These are phyloP conservation scores for Quadroppia sp. DNA, from an alignment of 2,888 invertebrate genomes.

Conservation along the genomic window DNA sequence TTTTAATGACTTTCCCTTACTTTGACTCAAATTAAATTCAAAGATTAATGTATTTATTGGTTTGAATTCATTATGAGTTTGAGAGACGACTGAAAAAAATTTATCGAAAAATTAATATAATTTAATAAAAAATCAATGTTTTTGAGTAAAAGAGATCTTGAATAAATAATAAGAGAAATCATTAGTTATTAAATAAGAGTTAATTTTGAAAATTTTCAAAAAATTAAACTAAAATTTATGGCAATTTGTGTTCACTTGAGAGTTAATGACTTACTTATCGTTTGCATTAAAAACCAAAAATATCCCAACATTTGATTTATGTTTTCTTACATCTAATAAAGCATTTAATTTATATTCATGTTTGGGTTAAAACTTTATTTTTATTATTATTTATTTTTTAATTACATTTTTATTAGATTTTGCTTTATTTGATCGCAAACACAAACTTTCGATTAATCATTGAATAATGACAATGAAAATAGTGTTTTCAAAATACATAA, in stretches of 20 bases:
- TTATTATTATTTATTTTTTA: constrained; percentile 20
- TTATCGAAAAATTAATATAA: neutral
- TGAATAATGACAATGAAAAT: constrained; percentile 23
- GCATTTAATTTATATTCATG: constrained; percentile 31
- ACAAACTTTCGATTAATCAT: constrained; percentile 29
- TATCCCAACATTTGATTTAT: constrained; percentile 30
- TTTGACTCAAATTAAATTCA: too few species aligned
- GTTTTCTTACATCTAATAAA: neutral
- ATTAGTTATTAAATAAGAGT: too few species aligned
- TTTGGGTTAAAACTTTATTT: constrained; percentile 24
- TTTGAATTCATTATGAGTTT: neutral
- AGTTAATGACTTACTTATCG: constrained; percentile 29
- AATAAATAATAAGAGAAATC: constrained; percentile 5
- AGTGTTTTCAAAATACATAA: neutral
- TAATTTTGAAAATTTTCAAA: neutral
- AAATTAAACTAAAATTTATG: neutral
- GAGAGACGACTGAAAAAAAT: neutral
- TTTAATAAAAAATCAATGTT: neutral
- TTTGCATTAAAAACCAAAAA: neutral
- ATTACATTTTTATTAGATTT: constrained; percentile 26
- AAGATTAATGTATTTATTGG: too few species aligned
- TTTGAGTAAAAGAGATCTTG: neutral
- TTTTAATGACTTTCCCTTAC: too few species aligned
- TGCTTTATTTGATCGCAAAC: neutral
- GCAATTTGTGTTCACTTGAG: neutral